phyloP scores from a whole-genome alignment of 1,140 invertebrate species.

The Chironomus tepperi region DNA sequence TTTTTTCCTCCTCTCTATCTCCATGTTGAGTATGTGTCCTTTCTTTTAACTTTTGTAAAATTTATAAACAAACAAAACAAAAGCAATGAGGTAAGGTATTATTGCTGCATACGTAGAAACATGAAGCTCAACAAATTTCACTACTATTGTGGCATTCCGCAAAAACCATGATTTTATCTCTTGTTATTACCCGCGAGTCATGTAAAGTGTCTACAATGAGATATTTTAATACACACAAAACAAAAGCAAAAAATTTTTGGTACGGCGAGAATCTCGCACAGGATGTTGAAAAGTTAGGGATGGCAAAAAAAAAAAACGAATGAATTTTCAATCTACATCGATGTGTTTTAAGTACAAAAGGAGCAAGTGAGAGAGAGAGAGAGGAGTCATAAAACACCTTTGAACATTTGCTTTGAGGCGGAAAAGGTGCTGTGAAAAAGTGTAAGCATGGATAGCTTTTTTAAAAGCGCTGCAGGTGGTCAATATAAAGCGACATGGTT shows the following conservation, averaged over 20 bases:
- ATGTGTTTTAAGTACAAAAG: neutral
- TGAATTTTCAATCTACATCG: neutral
- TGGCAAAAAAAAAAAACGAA: neutral
- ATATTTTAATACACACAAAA: no score
- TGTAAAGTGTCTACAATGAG: no score
- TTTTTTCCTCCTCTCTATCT: no score
- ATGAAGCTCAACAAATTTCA: no score
- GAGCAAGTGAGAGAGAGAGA: neutral
- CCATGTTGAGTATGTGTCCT: no score
- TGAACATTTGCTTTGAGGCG: neutral
- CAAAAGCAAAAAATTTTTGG: no score
- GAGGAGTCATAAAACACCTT: constrained; percentile 1
- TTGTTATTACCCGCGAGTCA: no score
- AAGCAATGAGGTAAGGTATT: neutral
- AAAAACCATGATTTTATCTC: no score
- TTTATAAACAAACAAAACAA: neutral
- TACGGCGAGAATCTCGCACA: no score
- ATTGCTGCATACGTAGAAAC: neutral
- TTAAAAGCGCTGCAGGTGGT: constrained; percentile 5
- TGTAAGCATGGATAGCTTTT: neutral
- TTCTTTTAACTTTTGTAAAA: neutral
- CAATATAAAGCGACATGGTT: constrained; percentile 10
- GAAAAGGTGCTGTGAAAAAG: neutral
- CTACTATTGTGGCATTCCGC: no score
- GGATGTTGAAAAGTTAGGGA: no score